These are phyloP conservation scores for Anthrax anthrax DNA, from an alignment of 2,888 invertebrate species.

Conservation along the genomic window DNA sequence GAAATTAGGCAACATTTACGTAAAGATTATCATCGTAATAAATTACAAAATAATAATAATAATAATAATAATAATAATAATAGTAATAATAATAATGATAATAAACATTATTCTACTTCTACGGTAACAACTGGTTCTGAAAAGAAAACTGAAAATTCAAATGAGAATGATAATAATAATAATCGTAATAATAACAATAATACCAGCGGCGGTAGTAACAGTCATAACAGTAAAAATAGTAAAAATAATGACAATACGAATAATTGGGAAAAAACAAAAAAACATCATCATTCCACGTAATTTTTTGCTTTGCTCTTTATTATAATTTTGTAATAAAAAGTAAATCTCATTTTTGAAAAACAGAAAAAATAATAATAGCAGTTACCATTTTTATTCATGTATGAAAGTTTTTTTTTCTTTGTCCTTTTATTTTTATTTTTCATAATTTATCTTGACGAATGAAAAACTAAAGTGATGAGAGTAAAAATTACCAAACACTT, in stretches of 20 bases:
- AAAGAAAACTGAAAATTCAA: too few relatives aligned
- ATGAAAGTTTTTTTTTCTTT: too few relatives aligned
- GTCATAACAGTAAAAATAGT: neutral
- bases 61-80: conserved; percentile 14
- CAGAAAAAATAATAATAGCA: too few relatives aligned
- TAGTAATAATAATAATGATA: conserved; percentile 12
- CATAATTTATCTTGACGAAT: too few relatives aligned
- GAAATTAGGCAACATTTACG: conserved; percentile 35
- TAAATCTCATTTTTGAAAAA: too few relatives aligned
- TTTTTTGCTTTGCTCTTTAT: too few relatives aligned
- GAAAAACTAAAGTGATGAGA: too few relatives aligned
- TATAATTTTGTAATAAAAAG: too few relatives aligned
- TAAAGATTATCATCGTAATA: conserved; percentile 34
- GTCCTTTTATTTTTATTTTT: too few relatives aligned
- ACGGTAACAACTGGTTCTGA: too few relatives aligned
- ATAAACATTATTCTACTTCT: conserved; percentile 5
- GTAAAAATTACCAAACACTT: too few relatives aligned
- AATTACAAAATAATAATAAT: conserved; percentile 20
- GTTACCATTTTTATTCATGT: too few relatives aligned
- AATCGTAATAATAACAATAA: neutral
- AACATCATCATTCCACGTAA: neutral
- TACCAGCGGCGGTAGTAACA: neutral
- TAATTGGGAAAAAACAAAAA: neutral
- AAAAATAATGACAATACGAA: neutral
- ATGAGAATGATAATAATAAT: neutral